Evolutionary conservation across 2,888 invertebrate species (phyloP), one percentile per base, ranked within the genome.

Genomic region (Thereva unica): DNA sequence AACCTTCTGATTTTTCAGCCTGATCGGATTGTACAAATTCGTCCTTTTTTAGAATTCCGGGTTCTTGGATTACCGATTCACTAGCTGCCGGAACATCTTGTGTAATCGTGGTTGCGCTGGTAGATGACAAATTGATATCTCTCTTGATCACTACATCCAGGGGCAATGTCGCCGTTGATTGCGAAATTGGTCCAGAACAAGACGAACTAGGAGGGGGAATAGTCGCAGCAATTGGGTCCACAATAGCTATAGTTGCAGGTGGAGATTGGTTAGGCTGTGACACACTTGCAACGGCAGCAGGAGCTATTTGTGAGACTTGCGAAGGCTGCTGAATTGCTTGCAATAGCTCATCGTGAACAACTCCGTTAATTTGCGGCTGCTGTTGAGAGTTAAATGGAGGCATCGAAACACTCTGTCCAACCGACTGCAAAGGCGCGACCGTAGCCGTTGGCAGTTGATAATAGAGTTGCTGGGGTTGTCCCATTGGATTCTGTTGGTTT

Each of bases 211-310:
- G 74, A 76, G 71, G 75, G 38, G 78, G 74, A 69, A 76, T 79
- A 64, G 82, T 77, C 59, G 80, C 82, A 76, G 80, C 82, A 76
- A 72, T 45, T 68, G 72, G 74, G 42, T 75, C 55, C 73, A 78
- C 74, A 75, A 83, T 73, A 79, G 82, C 70, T 71, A 77, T 76
- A 74, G 76, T 74, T 66, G 76, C 77, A 76, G 73, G 80, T 76
- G 76, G 78, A 76, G 73, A 78, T 74, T 77, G 83, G 74, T 82
- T 65, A 73, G 71, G 78, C 75, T 74, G 78, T 75, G 71, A 83
- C 75, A 70, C 82, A 81, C 79, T 75, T 9, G 73, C 70, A 64
- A 70, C 73, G 40, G 74, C 75, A 10, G 76, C 47, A 73, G 57
- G 56, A 49, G 64, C 10, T 38, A 68, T 61, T 57, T 66, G 82